These are phyloP conservation scores for Acinonyx jubatus DNA, from an alignment of 2,113 vertebrate genomes.

Conservation along the genomic window DNA sequence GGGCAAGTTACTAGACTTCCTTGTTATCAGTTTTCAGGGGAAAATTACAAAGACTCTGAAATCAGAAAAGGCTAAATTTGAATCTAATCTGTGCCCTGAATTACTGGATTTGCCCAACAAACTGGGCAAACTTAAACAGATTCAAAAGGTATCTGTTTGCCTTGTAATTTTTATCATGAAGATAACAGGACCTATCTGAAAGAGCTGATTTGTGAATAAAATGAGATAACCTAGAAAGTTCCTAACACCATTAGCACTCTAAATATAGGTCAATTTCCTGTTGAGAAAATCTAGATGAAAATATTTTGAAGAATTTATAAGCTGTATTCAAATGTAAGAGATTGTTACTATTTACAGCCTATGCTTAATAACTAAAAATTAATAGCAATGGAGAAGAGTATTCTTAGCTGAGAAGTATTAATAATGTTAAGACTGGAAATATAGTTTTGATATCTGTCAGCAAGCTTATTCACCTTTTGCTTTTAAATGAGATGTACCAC, in stretches of 20 bases:
- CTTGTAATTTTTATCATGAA: background rate
- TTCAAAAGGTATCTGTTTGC: background rate
- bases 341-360: background rate
- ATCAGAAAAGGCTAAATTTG: background rate
- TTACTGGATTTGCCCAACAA: background rate
- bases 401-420: background rate
- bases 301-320: conserved; percentile 3
- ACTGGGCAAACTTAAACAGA: background rate
- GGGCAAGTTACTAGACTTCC: background rate
- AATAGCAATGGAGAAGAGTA: background rate
- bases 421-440: background rate
- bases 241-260: background rate
- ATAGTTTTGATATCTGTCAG: background rate
- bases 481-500: background rate
- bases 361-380: background rate
- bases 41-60: background rate
- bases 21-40: background rate
- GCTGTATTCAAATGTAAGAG: background rate
- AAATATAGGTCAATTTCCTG: background rate
- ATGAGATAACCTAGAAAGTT: background rate
- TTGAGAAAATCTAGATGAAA: conserved; percentile 22
- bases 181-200: background rate
- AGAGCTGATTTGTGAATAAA: background rate
- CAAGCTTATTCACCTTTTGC: background rate
- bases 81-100: background rate